Conservation (phyloP, 2,113 vertebrate genomes). For the Scopus umbretta region DNA sequence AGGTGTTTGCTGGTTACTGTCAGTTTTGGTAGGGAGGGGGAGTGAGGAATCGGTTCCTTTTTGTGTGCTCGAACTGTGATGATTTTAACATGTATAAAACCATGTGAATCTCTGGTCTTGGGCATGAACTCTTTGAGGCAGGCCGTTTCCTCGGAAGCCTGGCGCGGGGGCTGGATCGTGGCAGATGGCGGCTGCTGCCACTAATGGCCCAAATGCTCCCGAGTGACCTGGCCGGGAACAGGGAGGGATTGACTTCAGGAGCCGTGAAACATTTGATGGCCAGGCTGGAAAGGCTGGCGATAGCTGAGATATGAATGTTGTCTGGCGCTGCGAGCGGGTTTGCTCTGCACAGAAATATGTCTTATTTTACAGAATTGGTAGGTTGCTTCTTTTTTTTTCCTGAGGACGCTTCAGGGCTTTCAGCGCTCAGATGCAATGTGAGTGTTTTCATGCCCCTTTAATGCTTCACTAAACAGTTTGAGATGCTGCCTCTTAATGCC, state of each 20-base stretch:
- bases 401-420: constrained; percentile 25
- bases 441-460: constrained; percentile 55
- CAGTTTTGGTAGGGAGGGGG: background rate
- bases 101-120: accelerated
- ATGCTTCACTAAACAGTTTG: constrained; percentile 51
- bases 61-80: accelerated
- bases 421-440: background rate
- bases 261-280: background rate
- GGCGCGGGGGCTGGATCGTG: background rate
- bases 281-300: background rate
- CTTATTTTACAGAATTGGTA: background rate
- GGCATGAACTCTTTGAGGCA: background rate
- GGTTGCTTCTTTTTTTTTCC: background rate
- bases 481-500: constrained; percentile 49
- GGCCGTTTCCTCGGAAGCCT: background rate
- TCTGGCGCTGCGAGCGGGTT: background rate
- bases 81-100: accelerated
- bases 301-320: background rate
- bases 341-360: background rate
- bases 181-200: background rate
- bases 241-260: background rate
- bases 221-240: background rate
- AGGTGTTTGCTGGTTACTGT: too few species aligned
- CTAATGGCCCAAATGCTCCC: background rate
- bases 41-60: background rate